Base-by-base conservation (phyloP, 92 coral and sea anemone genomes). In the Parazoanthus atlanticus region DNA sequence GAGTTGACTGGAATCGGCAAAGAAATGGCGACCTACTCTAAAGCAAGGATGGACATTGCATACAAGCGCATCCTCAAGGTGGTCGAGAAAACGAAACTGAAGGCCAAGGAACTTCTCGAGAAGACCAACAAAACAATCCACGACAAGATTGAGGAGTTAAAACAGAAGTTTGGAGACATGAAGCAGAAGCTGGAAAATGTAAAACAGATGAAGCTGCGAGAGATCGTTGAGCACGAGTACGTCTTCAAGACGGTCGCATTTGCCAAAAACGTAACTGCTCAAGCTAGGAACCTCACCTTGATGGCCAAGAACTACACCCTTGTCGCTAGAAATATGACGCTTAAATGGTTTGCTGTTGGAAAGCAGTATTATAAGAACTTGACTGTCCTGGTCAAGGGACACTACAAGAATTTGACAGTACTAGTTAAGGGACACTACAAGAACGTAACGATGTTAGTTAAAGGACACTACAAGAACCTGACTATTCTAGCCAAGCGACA, bases 181-280 rank as follows among this genome's bases (percentile, higher is more conserved):
- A 80, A 88, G 56, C 91, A 90, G 77, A 88, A 85, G 93, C 89
- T 94, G 88, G 93, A 89, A 26, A 89, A 89, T 11, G 88, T 95
- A 49, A 97, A 92, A 74, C 86, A 89, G 72, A 93, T 93, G 96
- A 97, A 96, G 77, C 92, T 97, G 30, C 93, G 92, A 31, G 99
- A 97, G 77, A 85, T 95, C 78, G 89, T 93, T 26, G 98, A 95
- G 90, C 98, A 95, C 82, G 79, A 86, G 9, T 93, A 90, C 78
- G 94, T 95, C 82, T 90, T 90, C 89, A 88, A 88, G 91, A 88
- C 96, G 52, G 85, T 94, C 29, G 93, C 92, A 21, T 84, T 93
- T 49, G 93, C 90, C 32, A 92, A 79, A 90, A 95, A 95, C 79
- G 85, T 93, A 41, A 91, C 95, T 32, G 89, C 67, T 19, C 88